A percentile compares a stretch with the other conserved stretches of the same genome.
Evolutionary conservation across 2,113 vertebrate species (phyloP).

Genomic region (Sylvietta virens): DNA sequence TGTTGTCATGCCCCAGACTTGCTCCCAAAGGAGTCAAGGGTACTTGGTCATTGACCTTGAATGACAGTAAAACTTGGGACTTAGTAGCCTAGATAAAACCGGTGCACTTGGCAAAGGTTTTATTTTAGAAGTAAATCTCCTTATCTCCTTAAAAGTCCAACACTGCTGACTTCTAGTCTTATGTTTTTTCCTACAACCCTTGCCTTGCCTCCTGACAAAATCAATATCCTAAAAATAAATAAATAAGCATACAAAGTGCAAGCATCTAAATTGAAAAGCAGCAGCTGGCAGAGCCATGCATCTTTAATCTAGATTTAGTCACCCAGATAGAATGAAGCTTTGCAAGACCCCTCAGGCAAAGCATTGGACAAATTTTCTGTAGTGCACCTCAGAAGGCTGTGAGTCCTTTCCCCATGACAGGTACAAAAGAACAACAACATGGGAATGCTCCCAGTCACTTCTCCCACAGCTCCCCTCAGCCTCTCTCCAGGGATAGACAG

Average conservation of each 20-base stretch:
- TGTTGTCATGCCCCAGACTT: neutral
- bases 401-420: neutral
- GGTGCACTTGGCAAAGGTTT: neutral
- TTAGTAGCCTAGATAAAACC: neutral
- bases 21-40: neutral
- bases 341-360: neutral
- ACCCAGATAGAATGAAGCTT: neutral
- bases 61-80: neutral
- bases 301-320: slow-evolving; percentile 37
- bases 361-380: neutral
- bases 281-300: neutral
- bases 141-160: neutral
- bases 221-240: slow-evolving; percentile 39
- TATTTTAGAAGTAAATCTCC: neutral
- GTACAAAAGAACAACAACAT: neutral
- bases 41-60: neutral
- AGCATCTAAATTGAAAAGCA: slow-evolving; percentile 5
- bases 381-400: neutral
- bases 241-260: neutral
- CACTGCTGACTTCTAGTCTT: neutral
- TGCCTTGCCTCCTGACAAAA: slow-evolving; percentile 22
- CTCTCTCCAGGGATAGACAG: neutral
- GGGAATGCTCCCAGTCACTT: neutral
- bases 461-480: neutral
- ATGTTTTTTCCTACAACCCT: neutral